Conservation (phyloP, 2,888 invertebrate species). For the Bruchidius siliquastri region DNA sequence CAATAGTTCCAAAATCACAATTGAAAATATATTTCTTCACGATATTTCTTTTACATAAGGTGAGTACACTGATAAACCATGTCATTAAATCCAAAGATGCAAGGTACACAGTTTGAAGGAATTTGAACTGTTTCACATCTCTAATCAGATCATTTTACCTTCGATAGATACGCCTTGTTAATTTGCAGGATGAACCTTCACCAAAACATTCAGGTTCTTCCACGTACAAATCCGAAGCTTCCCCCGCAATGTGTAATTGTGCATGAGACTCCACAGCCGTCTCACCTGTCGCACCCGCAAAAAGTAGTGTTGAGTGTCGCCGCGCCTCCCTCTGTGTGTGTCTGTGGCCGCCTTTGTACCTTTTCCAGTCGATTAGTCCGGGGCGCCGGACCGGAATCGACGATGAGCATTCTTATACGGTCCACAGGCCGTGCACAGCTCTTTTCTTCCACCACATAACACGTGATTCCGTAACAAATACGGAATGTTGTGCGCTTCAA, state of each 20-base stretch:
- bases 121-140: no score
- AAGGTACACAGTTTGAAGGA: no score
- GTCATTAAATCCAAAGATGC: no score
- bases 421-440: slow-evolving; percentile 20
- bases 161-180: no score
- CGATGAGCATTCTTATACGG: slow-evolving; percentile 44
- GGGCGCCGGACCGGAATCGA: slow-evolving; percentile 42
- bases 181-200: no score
- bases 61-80: no score
- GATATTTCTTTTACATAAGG: no score
- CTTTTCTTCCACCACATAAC: not conserved
- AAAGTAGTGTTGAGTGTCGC: not conserved
- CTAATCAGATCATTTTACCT: no score
- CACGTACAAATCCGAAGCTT: not conserved
- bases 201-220: not conserved
- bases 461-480: not conserved
- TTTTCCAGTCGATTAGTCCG: slow-evolving; percentile 41
- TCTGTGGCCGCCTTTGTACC: slow-evolving; percentile 41
- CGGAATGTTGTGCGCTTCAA: not conserved
- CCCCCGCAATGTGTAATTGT: not conserved
- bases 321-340: not conserved
- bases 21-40: no score
- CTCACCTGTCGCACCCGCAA: not conserved
- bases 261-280: not conserved
- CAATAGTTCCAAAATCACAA: no score